Evolutionary conservation across 2,113 vertebrate species (phyloP).

Genomic region (Alaudala cheleensis): DNA sequence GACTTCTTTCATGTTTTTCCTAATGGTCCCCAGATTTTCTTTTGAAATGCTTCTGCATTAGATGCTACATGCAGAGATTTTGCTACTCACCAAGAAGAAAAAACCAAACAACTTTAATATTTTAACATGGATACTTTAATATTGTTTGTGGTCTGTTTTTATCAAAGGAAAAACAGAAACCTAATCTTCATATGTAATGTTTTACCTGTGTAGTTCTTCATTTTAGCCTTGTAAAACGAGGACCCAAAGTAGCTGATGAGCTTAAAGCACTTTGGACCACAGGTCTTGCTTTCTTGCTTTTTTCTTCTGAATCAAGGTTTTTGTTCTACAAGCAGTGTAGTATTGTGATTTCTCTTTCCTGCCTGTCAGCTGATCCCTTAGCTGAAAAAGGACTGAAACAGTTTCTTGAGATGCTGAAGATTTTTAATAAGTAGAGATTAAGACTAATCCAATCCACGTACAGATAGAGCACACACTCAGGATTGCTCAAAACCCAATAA

Average conservation of each 20-base stretch:
- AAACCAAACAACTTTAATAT: neutral
- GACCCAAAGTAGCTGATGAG: neutral
- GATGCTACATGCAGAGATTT: accelerated
- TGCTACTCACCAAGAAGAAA: neutral
- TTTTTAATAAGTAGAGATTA: neutral
- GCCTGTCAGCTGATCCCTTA: neutral
- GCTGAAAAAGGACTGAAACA: neutral
- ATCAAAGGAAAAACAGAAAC: neutral
- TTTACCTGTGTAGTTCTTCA: neutral
- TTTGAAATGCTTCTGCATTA: neutral
- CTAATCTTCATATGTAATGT: neutral
- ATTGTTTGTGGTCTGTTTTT: neutral
- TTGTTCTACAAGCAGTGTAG: neutral
- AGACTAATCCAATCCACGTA: neutral
- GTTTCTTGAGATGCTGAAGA: neutral
- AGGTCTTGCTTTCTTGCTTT: neutral
- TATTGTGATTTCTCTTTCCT: neutral
- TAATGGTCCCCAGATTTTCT: neutral
- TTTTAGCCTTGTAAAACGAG: neutral
- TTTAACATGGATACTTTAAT: neutral
- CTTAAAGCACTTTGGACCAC: neutral
- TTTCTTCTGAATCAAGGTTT: neutral
- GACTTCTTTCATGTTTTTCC: neutral
- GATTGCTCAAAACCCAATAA: neutral
- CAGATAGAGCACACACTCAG: neutral